These are phyloP conservation scores for Dryobota labecula DNA, from an alignment of 2,888 invertebrate genomes.

Conservation along the genomic window DNA sequence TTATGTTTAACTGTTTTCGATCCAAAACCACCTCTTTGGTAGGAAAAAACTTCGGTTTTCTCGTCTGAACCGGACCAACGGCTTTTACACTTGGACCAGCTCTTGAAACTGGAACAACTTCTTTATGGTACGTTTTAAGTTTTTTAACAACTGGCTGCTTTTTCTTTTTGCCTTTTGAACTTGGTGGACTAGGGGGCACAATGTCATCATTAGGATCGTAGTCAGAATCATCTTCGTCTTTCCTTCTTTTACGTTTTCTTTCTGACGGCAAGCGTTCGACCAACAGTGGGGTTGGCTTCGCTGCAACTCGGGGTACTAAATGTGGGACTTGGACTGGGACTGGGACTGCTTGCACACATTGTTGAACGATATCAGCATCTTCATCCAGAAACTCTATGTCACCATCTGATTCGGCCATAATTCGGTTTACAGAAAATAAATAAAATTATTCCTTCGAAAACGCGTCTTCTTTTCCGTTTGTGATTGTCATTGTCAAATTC, in stretches of 20 bases:
- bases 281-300: conserved; percentile 65
- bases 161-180: conserved; percentile 60
- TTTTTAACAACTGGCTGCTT: conserved; percentile 51
- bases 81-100: conserved; percentile 8
- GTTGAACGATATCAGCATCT: conserved; percentile 85
- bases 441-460: background rate
- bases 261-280: conserved; percentile 71
- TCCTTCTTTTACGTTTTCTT: conserved; percentile 69
- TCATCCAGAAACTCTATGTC: conserved; percentile 88
- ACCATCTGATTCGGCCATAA: conserved; percentile 77
- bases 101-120: conserved; percentile 42
- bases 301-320: conserved; percentile 38
- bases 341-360: conserved; percentile 76
- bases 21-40: conserved; percentile 56
- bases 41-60: conserved; percentile 32
- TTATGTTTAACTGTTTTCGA: conserved; percentile 74
- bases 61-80: conserved; percentile 2
- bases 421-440: background rate
- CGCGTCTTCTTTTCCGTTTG: background rate
- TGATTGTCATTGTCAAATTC: background rate
- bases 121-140: conserved; percentile 59
- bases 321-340: conserved; percentile 18
- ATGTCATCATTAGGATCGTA: conserved; percentile 80
- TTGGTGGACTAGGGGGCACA: conserved; percentile 63
- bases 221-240: conserved; percentile 81